These are phyloP conservation scores for Pitangus sulphuratus DNA, from an alignment of 2,797 vertebrate species.

Conservation along the genomic window DNA sequence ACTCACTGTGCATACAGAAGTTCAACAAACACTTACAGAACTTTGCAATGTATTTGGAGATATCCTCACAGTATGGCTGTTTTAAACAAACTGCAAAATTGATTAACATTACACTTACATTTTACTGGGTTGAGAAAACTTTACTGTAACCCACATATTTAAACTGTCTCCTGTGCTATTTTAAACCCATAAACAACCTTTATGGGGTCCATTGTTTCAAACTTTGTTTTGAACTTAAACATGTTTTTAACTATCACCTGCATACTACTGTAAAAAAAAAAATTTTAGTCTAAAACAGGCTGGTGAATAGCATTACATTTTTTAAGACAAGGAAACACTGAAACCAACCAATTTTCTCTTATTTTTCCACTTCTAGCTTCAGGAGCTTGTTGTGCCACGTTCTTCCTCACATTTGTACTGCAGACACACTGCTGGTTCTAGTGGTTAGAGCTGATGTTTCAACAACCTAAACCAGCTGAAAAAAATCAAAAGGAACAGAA, in stretches of 20 bases:
- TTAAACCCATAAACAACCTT: constrained; percentile 6
- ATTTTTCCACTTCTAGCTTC: neutral
- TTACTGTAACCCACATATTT: neutral
- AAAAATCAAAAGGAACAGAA: neutral
- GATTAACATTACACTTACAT: neutral
- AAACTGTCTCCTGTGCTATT: neutral
- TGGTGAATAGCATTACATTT: neutral
- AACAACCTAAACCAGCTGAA: neutral
- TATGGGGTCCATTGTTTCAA: neutral
- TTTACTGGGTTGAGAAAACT: neutral
- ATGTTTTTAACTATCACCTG: neutral
- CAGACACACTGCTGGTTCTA: neutral
- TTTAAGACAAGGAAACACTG: neutral
- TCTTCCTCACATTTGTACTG: neutral
- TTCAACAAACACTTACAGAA: neutral
- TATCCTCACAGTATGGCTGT: neutral
- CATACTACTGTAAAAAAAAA: neutral
- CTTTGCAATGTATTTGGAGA: neutral
- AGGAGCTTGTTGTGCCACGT: neutral
- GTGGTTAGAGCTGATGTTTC: neutral
- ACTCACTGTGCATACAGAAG: neutral
- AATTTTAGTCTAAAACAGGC: constrained; percentile 11
- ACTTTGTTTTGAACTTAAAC: constrained; percentile 26
- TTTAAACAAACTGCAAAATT: neutral
- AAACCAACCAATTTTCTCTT: neutral